Conservation (phyloP, 2,888 invertebrate genomes). For the Aplocera efformata region DNA sequence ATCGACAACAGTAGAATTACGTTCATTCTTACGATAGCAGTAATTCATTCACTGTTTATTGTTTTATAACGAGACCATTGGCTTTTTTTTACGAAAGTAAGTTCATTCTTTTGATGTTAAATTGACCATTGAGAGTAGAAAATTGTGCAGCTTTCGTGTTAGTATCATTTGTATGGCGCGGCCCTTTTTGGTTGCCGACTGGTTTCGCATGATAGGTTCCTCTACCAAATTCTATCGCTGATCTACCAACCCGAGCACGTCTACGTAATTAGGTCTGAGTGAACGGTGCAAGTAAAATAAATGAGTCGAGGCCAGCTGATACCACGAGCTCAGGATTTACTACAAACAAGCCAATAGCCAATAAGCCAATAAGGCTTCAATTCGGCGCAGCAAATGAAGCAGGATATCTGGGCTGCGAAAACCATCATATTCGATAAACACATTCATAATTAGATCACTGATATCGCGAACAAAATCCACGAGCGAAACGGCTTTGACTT, state of each 20-base stretch:
- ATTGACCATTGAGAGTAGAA: conserved; percentile 9
- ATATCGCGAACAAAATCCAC: conserved; percentile 12
- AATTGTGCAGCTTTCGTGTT: conserved; percentile 23
- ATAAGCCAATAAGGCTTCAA: conserved; percentile 36
- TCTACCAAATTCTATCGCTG: conserved; percentile 53
- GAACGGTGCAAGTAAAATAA: conserved; percentile 57
- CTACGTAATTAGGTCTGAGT: conserved; percentile 53
- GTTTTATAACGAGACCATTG: too few species aligned
- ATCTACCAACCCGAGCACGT: conserved; percentile 39
- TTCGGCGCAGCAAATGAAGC: conserved; percentile 35
- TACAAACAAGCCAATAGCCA: too few species aligned
- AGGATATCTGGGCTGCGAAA: conserved; percentile 29
- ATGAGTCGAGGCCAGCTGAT: conserved; percentile 59
- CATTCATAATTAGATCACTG: conserved; percentile 19
- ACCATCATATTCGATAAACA: conserved; percentile 24
- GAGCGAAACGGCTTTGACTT: conserved; percentile 11
- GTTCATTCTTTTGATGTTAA: too few species aligned
- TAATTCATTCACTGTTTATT: too few species aligned
- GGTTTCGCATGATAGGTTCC: conserved; percentile 42
- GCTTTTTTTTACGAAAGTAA: too few species aligned
- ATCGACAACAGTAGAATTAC: too few species aligned
- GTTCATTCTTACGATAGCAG: too few species aligned
- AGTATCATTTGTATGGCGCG: conserved; percentile 30
- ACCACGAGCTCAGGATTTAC: conserved; percentile 29
- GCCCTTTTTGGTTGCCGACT: conserved; percentile 37